Evolutionary conservation across 2,113 vertebrate species (phyloP), one percentile per base, ranked within the genome.

Genomic region (Aspidoscelis tigris): DNA sequence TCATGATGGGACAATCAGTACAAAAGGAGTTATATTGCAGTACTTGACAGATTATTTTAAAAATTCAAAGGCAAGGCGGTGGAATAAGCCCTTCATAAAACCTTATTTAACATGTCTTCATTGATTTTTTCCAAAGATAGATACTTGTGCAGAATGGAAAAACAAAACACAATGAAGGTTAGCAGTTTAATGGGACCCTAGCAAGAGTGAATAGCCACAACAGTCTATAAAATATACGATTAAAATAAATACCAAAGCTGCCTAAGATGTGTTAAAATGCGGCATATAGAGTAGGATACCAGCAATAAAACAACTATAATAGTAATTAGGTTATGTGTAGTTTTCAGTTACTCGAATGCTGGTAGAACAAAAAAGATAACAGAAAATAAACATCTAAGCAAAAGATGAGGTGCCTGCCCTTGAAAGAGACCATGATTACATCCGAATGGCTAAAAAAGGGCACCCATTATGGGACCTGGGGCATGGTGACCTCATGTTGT

Each of bases 201-300:
- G 73, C 3, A 65, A 43, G 79, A 87, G 33, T 22, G 1, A 69
- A 44, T 90, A 72, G 12, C 74, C 26, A 77, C 22, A 88, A 50
- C 83, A 72, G 65, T 76, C 18, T 64, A 64, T 55, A 83, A 41
- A 8, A 0, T 70, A 80, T 85, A 70, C 80, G 39, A 86, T 5
- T 71, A 53, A 44, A 79, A 72, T 39, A 75, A 85, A 91, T 47
- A 87, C 86, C 82, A 91, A 83, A 83, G 70, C 84, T 89, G 66
- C 71, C 81, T 71, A 82, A 74, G 55, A 66, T 87, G 10, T 85
- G 90, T 89, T 87, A 80, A 86, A 88, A 88, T 70, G 12, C 84
- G 61, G 83, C 61, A 33, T 73, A 0, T 0, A 90, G 16, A 85
- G 86, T 79, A 75, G 72, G 77, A 82, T 33, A 33, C 33, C 33